Conservation (phyloP, 2,888 invertebrate species). For the Sarcophaga caerulescens region DNA sequence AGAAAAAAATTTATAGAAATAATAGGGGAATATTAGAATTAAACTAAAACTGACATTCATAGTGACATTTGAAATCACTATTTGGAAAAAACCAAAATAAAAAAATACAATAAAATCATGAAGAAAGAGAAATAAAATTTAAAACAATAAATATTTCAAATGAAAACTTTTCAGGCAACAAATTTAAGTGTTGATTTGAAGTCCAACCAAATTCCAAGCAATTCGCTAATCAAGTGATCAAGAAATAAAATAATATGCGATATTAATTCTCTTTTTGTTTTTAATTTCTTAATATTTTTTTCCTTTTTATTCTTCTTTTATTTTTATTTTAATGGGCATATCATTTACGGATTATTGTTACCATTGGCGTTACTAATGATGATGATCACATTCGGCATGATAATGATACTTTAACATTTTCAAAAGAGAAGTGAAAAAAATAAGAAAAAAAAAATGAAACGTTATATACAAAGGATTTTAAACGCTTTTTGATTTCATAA, state of each 20-base stretch:
- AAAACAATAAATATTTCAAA: constrained; percentile 51
- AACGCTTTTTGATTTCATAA: constrained; percentile 39
- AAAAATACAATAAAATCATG: neutral
- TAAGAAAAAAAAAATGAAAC: neutral
- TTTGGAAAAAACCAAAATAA: constrained; percentile 18
- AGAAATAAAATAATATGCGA: constrained; percentile 31
- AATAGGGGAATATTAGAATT: constrained; percentile 53
- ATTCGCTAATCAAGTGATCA: constrained; percentile 57
- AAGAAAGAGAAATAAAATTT: neutral
- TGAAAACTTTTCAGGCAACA: constrained; percentile 46
- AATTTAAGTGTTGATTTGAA: constrained; percentile 43
- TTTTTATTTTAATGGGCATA: neutral
- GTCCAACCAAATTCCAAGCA: constrained; percentile 46
- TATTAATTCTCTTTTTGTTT: neutral
- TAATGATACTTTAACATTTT: neutral
- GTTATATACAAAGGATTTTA: constrained; percentile 29
- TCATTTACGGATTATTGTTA: neutral
- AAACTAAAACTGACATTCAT: constrained; percentile 67
- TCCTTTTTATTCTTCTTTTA: constrained; percentile 3
- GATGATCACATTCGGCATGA: neutral
- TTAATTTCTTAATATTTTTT: constrained; percentile 40
- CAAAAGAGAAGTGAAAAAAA: neutral
- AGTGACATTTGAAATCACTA: constrained; percentile 64
- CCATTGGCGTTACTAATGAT: neutral
- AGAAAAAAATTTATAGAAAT: neutral